Evolutionary conservation across 2,113 vertebrate genomes (phyloP), one percentile per base, ranked within the genome.

Genomic region (Pogonocichla stellata): DNA sequence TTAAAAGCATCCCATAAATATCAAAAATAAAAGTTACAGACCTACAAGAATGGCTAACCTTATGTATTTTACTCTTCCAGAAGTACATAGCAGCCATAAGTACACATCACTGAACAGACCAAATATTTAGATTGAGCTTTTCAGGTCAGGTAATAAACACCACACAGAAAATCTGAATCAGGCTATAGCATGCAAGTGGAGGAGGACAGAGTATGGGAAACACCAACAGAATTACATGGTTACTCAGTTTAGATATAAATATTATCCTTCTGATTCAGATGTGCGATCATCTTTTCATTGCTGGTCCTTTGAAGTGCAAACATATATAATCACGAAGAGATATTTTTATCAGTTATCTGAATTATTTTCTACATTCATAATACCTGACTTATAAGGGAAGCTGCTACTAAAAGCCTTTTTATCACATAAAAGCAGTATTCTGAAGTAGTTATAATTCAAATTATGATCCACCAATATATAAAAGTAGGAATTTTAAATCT

Each of bases 201-300:
- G 86, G 86, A 93, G 78, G 77, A 93, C 56, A 58, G 53, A 86
- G 43, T 86, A 72, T 31, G 54, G 81, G 62, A 80, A 96, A 90
- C 89, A 92, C 66, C 20, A 18, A 65, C 0, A 88, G 83, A 93
- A 96, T 56, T 92, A 82, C 33, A 77, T 73, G 64, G 54, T 87
- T 94, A 85, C 74, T 66, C 74, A 73, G 42, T 90, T 77, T 80
- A 91, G 66, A 80, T 85, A 91, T 77, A 95, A 95, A 94, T 91
- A 95, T 89, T 94, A 92, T 40, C 60, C 58, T 96, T 88, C 84
- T 91, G 74, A 95, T 94, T 95, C 92, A 91, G 87, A 79, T 77
- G 50, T 54, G 64, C 57, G 70, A 86, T 94, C 80, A 65, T 85
- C 74, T 90, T 80, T 86, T 87, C 64, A n/a, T 31, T 81, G 50